phyloP scores from a whole-genome alignment of 2,113 vertebrate species.

The Alces alces region DNA sequence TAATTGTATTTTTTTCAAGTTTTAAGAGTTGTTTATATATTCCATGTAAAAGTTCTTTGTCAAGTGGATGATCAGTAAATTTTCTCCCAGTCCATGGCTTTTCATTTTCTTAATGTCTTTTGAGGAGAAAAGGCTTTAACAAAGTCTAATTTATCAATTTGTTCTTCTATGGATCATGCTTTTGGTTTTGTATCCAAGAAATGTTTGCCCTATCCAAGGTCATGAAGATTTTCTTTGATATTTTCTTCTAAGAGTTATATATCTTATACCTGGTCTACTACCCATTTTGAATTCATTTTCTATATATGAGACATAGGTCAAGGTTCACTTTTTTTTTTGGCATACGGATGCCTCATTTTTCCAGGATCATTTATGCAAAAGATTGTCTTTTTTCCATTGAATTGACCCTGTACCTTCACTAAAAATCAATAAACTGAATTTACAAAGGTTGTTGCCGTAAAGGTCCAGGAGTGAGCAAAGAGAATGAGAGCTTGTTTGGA shows the following conservation, averaged over 20 bases:
- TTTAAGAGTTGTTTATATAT: neutral
- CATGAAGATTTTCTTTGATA: neutral
- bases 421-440: neutral
- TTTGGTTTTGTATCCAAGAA: neutral
- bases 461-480: neutral
- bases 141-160: neutral
- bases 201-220: neutral
- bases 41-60: neutral
- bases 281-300: neutral
- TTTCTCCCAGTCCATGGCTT: neutral
- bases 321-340: neutral
- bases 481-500: too few species aligned
- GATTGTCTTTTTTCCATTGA: neutral
- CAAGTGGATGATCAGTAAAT: neutral
- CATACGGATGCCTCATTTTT: neutral
- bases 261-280: neutral
- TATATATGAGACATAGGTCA: neutral
- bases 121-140: neutral
- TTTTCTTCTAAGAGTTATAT: neutral
- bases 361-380: neutral
- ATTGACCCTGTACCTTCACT: neutral
- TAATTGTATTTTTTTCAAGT: neutral
- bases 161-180: neutral
- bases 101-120: neutral
- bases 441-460: neutral